Evolutionary conservation across 2,797 vertebrate genomes (phyloP).

Genomic region (Scomberomorus guttatus): DNA sequence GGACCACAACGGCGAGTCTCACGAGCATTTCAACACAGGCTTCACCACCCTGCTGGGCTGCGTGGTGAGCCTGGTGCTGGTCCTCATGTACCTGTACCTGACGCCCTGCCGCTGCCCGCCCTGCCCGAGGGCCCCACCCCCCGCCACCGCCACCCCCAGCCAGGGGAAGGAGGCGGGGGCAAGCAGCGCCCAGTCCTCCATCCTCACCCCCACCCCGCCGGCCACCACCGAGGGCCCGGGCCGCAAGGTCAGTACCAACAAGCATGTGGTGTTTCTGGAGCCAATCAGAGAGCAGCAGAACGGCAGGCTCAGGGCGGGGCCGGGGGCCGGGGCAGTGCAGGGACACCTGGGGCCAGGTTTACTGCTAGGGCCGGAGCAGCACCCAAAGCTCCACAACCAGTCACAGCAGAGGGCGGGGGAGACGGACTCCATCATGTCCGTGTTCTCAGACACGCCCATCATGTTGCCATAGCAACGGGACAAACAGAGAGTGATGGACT

Average conservation of each 20-base stretch:
- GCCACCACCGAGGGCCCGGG: conserved; percentile 87
- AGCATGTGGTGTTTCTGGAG: conserved; percentile 97
- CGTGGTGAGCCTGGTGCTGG: conserved; percentile 90
- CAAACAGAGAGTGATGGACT: no score
- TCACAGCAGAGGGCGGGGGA: conserved; percentile 80
- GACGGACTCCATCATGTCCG: conserved; percentile 88
- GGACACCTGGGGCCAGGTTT: conserved; percentile 67
- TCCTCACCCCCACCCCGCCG: conserved; percentile 90
- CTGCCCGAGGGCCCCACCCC: conserved; percentile 70
- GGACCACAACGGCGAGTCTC: not conserved
- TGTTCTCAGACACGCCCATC: conserved; percentile 90
- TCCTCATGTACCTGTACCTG: conserved; percentile 93
- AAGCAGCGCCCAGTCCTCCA: conserved; percentile 90
- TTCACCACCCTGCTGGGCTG: conserved; percentile 95
- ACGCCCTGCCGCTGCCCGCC: conserved; percentile 90
- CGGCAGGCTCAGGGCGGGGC: conserved; percentile 86
- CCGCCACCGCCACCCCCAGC: conserved; percentile 50
- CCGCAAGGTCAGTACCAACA: conserved; percentile 92
- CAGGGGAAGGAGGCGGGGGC: conserved; percentile 84
- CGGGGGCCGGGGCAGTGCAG: conserved; percentile 65
- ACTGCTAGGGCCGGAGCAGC: conserved; percentile 63
- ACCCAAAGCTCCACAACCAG: conserved; percentile 72
- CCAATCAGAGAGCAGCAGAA: conserved; percentile 91
- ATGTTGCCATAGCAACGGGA: conserved; percentile 82
- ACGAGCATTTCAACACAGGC: conserved; percentile 92